Evolutionary conservation across 1,140 invertebrate species (phyloP), one percentile per base, ranked within the genome.

Genomic region (Antheraea mylitta): DNA sequence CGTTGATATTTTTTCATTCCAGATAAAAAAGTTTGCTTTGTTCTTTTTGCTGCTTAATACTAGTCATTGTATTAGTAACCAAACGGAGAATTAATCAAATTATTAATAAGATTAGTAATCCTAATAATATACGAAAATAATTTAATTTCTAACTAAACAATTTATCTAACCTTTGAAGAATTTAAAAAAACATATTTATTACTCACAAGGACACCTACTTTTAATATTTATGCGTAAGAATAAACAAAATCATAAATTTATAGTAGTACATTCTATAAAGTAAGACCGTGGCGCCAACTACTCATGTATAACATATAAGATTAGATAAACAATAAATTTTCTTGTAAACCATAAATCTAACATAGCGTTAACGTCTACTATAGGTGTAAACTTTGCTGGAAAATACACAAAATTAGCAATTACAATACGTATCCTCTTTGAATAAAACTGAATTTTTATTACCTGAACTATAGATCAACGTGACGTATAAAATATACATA

Each of bases 351-450:
- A 61, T 22, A 22, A 22, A 61, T 37, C 30, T 37, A n/a, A 37
- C 30, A 37, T 18, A 19, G 36, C 37, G 22, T n/a, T 37, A 37
- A 36, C 59, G 19, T 22, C 22, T 30, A 42, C 38, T 8, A 18
- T 53, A 22, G 38, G 16, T 65, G 37, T 42, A 65, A 48, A 65
- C 64, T 8, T 59, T 66, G 48, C 18, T 59, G 18, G 22, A 38
- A 37, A 58, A 58, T 30, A 59, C 58, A 36, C 19, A 58, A 19
- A 45, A 68, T 83, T 82, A 77, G 78, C 81, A 79, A 82, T 80
- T 82, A 78, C 76, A 81, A 83, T 80, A 76, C 66, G 69, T 79
- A 81, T 86, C 81, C 80, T 78, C 77, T 81, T 80, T 64, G 71
- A 66, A 80, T 83, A 76, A 86, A 81, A 80, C 71, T 67, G 73